Evolutionary conservation across 2,888 invertebrate species (phyloP), one percentile per base, ranked within the genome.

Genomic region (Tachystola acroxantha): DNA sequence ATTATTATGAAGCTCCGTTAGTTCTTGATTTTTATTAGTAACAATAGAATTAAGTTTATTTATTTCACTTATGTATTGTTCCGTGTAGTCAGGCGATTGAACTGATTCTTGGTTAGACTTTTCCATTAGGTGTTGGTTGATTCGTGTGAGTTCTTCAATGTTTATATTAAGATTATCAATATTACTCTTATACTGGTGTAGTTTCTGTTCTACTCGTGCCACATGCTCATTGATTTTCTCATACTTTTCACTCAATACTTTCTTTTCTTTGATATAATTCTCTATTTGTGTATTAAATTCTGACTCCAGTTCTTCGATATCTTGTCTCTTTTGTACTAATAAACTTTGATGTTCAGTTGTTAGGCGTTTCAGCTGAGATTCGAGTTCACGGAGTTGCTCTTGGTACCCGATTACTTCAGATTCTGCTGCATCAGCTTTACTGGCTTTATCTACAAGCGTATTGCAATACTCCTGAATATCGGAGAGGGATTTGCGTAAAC

Each of bases 31-130:
- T 60, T 88, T 88, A 38, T 68, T 79, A 22, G 77, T 77, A 1
- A 91, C 54, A 22, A 88, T 47, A 35, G 88, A 79, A 36, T 88
- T 87, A 0, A 91, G 63, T 25, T 85, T 87, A 50, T 89, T 89
- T 50, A 90, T 90, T 70, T 91, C 90, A 48, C 64, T 84, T 45
- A 86, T 69, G 45, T 84, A 86, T 45, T 85, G 85, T 39, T 85
- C 85, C 5, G 86, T 85, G 50, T 84, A 86, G 59, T 86, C 85
- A 7, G 88, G 68, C 1, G 54, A 11, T 32, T 45, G 35, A 27
- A 28, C 37, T 27, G 59, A 52, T 29, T 68, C 57, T 44, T 48
- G 54, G 11, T 48, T 46, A 25, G 54, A 50, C 45, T 67, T 76
- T 32, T 71, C 67, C 26, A 56, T 37, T 22, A 84, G 43, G 32